These are phyloP conservation scores for Argyresthia albistria DNA, from an alignment of 2,888 invertebrate genomes.

Conservation along the genomic window DNA sequence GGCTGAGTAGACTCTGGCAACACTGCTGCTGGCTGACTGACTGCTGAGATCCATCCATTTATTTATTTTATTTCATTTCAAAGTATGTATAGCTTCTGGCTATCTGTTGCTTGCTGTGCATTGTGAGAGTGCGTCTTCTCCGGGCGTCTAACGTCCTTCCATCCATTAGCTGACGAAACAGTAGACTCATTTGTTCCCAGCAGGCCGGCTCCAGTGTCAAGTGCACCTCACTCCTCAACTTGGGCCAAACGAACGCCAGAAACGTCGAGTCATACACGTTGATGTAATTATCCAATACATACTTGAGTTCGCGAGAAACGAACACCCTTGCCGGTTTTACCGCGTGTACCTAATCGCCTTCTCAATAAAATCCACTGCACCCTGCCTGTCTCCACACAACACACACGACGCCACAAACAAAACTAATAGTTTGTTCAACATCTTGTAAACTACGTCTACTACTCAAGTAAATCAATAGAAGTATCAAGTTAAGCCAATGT, in stretches of 20 bases:
- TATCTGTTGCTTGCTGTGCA: too few species aligned
- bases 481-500: too few species aligned
- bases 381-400: background rate
- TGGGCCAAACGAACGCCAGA: conserved; percentile 57
- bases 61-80: too few species aligned
- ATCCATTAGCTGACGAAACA: conserved; percentile 48
- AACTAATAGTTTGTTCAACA: background rate
- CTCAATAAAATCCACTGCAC: background rate
- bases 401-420: background rate
- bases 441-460: background rate
- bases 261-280: conserved; percentile 57
- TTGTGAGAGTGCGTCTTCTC: too few species aligned
- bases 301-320: conserved; percentile 1
- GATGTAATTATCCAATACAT: conserved; percentile 50
- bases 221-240: conserved; percentile 47
- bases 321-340: background rate
- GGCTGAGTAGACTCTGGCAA: too few species aligned
- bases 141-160: too few species aligned
- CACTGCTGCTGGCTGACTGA: too few species aligned
- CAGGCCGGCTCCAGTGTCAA: conserved; percentile 47
- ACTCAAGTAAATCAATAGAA: too few species aligned
- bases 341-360: background rate
- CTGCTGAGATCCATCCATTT: too few species aligned
- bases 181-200: conserved; percentile 50
- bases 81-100: too few species aligned